Evolutionary conservation across 2,888 invertebrate species (phyloP).

Genomic region (Noctuana brunneofusca): DNA sequence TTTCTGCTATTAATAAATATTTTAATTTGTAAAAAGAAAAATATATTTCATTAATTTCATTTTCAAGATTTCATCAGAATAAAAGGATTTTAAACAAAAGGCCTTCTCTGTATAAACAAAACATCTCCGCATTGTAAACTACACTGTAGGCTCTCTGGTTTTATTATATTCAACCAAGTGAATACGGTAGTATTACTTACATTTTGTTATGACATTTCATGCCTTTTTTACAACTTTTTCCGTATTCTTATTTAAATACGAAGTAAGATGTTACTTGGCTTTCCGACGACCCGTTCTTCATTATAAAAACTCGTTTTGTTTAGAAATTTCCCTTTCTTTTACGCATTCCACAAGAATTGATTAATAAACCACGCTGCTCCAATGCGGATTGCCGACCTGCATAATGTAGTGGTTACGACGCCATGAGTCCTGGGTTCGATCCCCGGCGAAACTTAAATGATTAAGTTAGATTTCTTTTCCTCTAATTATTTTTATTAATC

Average conservation of each 20-base stretch:
- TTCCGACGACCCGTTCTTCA: not conserved
- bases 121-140: constrained; percentile 21
- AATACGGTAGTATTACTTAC: constrained; percentile 14
- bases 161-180: constrained; percentile 22
- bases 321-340: not conserved
- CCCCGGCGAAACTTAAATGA: too few relatives aligned
- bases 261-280: not conserved
- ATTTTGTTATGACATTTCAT: constrained; percentile 17
- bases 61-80: constrained; percentile 21
- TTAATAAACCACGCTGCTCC: too few relatives aligned
- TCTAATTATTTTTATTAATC: too few relatives aligned
- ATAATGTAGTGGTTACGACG: too few relatives aligned
- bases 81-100: constrained; percentile 22
- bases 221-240: constrained; percentile 12
- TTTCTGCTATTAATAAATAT: not conserved
- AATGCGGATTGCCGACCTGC: too few relatives aligned
- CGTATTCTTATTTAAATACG: constrained; percentile 12
- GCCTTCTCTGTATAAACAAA: constrained; percentile 20
- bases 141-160: not conserved
- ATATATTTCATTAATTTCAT: not conserved
- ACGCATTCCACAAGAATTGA: not conserved
- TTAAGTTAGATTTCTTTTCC: too few relatives aligned
- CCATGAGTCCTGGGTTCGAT: too few relatives aligned
- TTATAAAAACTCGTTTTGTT: constrained; percentile 1
- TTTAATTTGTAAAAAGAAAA: not conserved